Evolutionary conservation across 2,888 invertebrate genomes (phyloP).

Genomic region (Dolomedes plantarius): DNA sequence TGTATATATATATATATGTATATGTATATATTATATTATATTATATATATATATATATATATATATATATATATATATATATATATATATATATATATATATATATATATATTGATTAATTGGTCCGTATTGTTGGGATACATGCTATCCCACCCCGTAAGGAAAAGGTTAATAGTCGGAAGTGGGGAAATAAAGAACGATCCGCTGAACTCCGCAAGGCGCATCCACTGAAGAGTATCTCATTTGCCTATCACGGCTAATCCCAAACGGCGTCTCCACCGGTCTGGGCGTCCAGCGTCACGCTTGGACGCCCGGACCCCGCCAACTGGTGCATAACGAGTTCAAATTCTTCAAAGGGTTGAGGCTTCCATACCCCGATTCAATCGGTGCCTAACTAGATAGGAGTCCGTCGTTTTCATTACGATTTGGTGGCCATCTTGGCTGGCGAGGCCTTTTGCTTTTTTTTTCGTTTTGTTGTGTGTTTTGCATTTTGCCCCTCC

Average conservation of each 20-base stretch:
- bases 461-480: too few species aligned
- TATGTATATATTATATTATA: too few species aligned
- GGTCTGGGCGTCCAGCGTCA: background rate
- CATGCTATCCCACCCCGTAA: too few species aligned
- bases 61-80: too few species aligned
- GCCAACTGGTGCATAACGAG: slow-evolving; percentile 60
- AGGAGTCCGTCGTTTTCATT: background rate
- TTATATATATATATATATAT: too few species aligned
- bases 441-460: too few species aligned
- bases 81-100: too few species aligned
- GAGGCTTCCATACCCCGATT: background rate
- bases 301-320: slow-evolving; percentile 22
- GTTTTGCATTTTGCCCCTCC: slow-evolving; percentile 15
- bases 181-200: background rate
- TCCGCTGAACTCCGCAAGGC: background rate
- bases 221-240: background rate
- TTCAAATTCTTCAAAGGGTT: slow-evolving; percentile 51
- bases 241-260: background rate
- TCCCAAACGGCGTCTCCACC: background rate
- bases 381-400: background rate
- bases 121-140: too few species aligned
- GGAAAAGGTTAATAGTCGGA: too few species aligned
- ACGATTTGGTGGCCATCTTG: background rate
- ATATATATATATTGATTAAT: too few species aligned
- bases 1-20: too few species aligned